Evolutionary conservation across 2,113 vertebrate species (phyloP).

Genomic region (Aldabrachelys gigantea): DNA sequence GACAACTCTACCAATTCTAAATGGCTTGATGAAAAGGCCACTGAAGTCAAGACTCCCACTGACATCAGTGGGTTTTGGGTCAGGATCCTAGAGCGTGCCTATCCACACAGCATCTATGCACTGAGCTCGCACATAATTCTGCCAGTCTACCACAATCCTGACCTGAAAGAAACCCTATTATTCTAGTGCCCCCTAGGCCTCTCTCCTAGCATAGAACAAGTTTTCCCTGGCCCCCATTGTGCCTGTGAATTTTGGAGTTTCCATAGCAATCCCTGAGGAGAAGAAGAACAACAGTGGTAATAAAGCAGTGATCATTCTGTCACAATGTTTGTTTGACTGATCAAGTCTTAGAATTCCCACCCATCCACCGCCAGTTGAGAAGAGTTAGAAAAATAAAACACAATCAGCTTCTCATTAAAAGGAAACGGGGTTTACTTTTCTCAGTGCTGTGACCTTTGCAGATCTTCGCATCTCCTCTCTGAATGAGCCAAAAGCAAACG

Average conservation of each 20-base stretch:
- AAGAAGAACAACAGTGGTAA: neutral
- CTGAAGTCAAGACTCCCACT: rapidly evolving
- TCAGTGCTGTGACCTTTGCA: neutral
- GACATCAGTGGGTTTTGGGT: neutral
- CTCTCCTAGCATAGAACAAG: neutral
- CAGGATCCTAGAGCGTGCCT: rapidly evolving
- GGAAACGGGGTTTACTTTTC: neutral
- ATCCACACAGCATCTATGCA: neutral
- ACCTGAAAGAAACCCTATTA: neutral
- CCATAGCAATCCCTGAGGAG: rapidly evolving
- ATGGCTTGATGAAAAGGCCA: neutral
- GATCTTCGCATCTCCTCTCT: neutral
- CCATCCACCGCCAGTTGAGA: neutral
- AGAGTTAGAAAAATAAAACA: neutral
- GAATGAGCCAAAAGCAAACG: neutral
- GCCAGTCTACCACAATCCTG: neutral
- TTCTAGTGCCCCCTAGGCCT: neutral
- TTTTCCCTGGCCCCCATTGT: neutral
- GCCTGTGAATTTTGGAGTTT: neutral
- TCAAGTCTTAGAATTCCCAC: neutral
- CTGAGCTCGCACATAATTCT: neutral
- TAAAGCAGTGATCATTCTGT: neutral
- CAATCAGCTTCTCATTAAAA: neutral
- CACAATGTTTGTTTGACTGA: neutral
- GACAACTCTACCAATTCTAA: neutral